Percentiles rank a stretch among this genome's conserved stretches.
Evolutionary conservation across 2,888 invertebrate species (phyloP).

Genomic region (Pyralis farinalis): DNA sequence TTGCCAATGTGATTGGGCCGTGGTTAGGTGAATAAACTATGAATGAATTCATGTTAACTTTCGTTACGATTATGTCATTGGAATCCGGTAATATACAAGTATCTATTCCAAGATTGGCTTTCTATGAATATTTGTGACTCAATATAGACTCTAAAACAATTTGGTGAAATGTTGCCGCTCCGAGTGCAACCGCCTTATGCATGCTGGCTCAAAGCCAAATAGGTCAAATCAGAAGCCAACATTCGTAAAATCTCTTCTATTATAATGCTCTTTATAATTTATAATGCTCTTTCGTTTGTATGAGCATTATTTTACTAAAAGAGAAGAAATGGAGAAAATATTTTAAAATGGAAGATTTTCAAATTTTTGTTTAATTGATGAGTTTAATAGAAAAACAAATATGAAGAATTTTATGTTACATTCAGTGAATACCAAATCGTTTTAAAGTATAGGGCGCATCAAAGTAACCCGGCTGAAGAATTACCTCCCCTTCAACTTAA

Average conservation of each 20-base stretch:
- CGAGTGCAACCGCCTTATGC: slow-evolving; percentile 35
- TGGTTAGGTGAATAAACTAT: neutral
- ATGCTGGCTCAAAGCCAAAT: slow-evolving; percentile 63
- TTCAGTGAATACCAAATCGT: no score
- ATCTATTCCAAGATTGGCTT: slow-evolving; percentile 7
- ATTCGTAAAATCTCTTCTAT: slow-evolving; percentile 42
- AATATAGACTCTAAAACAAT: slow-evolving; percentile 34
- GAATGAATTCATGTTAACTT: slow-evolving; percentile 3
- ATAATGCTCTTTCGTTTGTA: no score
- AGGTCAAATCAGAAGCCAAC: slow-evolving; percentile 52
- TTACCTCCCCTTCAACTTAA: no score
- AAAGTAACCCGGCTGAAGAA: no score
- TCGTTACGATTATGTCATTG: slow-evolving; percentile 9
- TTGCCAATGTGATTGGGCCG: slow-evolving; percentile 1
- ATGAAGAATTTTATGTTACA: no score
- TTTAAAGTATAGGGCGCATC: no score
- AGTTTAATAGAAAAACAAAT: no score
- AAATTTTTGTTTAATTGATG: slow-evolving; percentile 5
- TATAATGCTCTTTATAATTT: slow-evolving; percentile 18
- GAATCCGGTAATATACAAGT: neutral
- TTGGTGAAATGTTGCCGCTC: slow-evolving; percentile 32
- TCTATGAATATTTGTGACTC: slow-evolving; percentile 18
- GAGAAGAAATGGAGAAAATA: no score
- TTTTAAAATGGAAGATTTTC: no score
- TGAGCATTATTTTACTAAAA: no score